Conservation (phyloP, 1,140 invertebrate genomes). For the Drosophila rufa region DNA sequence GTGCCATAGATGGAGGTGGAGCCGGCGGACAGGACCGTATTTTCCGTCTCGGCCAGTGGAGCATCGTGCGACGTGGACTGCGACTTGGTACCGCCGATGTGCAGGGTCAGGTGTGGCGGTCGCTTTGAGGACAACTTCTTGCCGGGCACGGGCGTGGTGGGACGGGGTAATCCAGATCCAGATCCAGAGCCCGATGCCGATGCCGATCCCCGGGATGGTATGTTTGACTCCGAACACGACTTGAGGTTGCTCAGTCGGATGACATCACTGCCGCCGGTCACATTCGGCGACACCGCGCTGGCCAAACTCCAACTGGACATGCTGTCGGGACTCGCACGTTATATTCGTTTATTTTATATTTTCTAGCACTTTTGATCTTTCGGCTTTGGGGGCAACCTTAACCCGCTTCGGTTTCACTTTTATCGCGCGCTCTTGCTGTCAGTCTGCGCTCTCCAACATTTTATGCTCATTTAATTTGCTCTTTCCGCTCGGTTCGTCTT, state of each 20-base stretch:
- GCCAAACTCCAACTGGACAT: conserved; percentile 79
- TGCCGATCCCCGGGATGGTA: conserved; percentile 20
- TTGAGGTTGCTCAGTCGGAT: conserved; percentile 56
- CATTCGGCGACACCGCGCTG: conserved; percentile 64
- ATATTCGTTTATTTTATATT: conserved; percentile 1
- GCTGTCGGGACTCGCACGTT: conserved; percentile 19
- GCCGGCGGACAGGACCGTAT: conserved; percentile 44
- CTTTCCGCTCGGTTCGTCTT: conserved; percentile 36
- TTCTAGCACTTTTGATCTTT: conserved; percentile 34
- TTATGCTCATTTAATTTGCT: conserved; percentile 23
- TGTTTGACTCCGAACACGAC: conserved; percentile 54
- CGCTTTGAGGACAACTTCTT: conserved; percentile 62
- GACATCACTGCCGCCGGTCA: conserved; percentile 57
- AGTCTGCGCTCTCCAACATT: conserved; percentile 20
- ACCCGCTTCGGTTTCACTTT: conserved; percentile 17
- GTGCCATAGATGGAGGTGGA: conserved; percentile 61
- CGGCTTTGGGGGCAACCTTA: conserved; percentile 23
- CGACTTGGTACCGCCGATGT: conserved; percentile 24
- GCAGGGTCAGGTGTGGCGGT: conserved; percentile 59
- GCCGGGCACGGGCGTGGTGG: conserved; percentile 64
- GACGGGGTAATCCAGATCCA: conserved; percentile 45
- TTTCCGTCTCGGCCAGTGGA: conserved; percentile 58
- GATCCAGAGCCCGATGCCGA: conserved; percentile 14
- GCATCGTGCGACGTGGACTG: conserved; percentile 25
- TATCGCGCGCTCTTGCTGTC: conserved; percentile 1